phyloP scores from a whole-genome alignment of 2,797 vertebrate species.

The Glyptemys insculpta region DNA sequence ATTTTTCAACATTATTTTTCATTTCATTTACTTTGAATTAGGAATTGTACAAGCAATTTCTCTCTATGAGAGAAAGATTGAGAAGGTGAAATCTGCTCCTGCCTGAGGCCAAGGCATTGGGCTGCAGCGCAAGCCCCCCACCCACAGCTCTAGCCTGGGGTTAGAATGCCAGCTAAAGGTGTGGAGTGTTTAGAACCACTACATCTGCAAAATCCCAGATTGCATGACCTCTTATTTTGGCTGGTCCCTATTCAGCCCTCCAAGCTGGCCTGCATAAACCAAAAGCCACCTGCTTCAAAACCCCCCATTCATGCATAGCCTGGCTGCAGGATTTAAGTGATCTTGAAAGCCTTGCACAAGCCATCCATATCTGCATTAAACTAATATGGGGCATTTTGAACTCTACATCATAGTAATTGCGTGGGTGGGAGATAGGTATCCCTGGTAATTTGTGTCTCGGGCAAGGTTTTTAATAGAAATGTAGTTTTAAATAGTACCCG shows the following conservation, averaged over 20 bases:
- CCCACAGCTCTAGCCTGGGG: background rate
- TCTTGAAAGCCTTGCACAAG: background rate
- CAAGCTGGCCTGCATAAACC: accelerated
- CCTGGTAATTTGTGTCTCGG: conserved; percentile 72
- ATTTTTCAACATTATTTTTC: background rate
- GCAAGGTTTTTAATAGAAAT: conserved; percentile 74
- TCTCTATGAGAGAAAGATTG: background rate
- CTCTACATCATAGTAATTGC: background rate
- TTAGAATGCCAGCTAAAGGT: background rate
- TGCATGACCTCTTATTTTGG: background rate
- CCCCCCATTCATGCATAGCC: accelerated
- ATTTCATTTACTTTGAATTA: background rate
- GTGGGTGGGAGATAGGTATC: conserved; percentile 7
- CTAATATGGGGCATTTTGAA: background rate
- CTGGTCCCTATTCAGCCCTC: background rate
- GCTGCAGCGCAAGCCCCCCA: background rate
- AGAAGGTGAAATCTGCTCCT: background rate
- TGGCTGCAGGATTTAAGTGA: background rate
- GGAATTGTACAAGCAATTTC: background rate
- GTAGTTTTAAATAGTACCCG: conserved; percentile 79
- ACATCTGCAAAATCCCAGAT: background rate
- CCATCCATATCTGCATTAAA: background rate
- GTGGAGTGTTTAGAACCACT: background rate
- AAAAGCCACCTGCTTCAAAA: background rate
- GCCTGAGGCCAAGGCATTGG: background rate